phyloP scores from a whole-genome alignment of 2,888 invertebrate species.

The Erebia palarica region DNA sequence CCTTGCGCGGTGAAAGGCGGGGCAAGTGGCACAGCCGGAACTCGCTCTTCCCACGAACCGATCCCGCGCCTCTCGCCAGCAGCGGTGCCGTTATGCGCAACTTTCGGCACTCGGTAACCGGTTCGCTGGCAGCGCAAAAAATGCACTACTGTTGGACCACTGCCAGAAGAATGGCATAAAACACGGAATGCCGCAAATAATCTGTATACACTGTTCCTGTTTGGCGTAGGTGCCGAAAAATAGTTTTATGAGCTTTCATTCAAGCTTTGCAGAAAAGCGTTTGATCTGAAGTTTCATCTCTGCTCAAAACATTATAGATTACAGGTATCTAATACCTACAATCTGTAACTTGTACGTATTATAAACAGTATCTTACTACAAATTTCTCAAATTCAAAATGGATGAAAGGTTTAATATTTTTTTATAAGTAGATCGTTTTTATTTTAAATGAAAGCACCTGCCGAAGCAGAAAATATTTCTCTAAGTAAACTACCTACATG shows the following conservation, averaged over 20 bases:
- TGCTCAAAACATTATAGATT: background rate
- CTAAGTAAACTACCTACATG: too few relatives aligned
- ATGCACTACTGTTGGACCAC: conserved; percentile 38
- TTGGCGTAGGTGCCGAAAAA: conserved; percentile 1
- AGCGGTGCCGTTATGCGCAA: conserved; percentile 57
- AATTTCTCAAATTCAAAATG: too few relatives aligned
- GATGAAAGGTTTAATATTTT: too few relatives aligned
- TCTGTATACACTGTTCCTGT: background rate
- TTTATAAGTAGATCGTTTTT: too few relatives aligned
- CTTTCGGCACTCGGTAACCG: conserved; percentile 74
- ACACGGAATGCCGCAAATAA: conserved; percentile 48
- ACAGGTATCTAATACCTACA: too few relatives aligned
- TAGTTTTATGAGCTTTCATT: background rate
- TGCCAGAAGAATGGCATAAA: conserved; percentile 49
- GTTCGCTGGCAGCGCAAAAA: conserved; percentile 61
- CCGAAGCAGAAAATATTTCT: too few relatives aligned
- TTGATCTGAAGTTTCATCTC: background rate
- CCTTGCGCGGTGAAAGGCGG: conserved; percentile 80
- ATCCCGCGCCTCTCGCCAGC: conserved; percentile 63
- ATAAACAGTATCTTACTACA: too few relatives aligned
- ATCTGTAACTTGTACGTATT: too few relatives aligned
- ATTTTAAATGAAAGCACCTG: too few relatives aligned
- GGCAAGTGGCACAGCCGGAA: conserved; percentile 79
- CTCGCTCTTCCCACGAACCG: conserved; percentile 75
- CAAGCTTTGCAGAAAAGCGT: background rate